Evolutionary conservation across 1,140 invertebrate genomes (phyloP).

Genomic region (Eufriesea mexicana): DNA sequence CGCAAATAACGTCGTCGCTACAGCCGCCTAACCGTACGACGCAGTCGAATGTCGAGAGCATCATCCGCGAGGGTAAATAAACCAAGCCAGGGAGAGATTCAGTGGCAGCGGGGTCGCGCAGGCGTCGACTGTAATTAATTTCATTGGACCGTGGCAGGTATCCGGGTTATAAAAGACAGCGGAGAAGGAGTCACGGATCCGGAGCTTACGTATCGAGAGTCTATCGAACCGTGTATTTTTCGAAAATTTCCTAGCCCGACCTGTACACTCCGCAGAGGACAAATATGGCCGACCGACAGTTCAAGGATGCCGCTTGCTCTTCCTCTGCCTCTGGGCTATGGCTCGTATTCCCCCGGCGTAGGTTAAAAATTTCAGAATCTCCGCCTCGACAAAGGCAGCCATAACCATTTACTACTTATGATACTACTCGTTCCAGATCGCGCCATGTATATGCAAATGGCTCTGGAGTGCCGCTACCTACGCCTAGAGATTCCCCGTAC

Average conservation of each 20-base stretch:
- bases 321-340: no score
- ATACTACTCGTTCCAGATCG: neutral
- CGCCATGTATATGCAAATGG: neutral
- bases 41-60: neutral
- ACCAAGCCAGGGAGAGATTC: neutral
- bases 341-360: neutral
- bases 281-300: no score
- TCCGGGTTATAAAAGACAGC: neutral
- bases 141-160: neutral
- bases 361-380: neutral
- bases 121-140: slow-evolving; percentile 12
- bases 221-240: no score
- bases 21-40: neutral
- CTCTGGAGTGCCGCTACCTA: no score
- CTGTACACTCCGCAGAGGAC: no score
- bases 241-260: no score
- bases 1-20: slow-evolving; percentile 1
- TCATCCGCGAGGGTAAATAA: slow-evolving; percentile 13
- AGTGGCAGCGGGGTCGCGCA: no score
- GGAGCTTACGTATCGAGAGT: no score
- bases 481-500: neutral
- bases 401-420: neutral
- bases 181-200: no score
- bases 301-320: no score
- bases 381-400: neutral